A percentile compares a stretch with the other conserved stretches of the same genome.
These are phyloP conservation scores for Hedya salicella DNA, from an alignment of 2,888 invertebrate species.

Conservation along the genomic window DNA sequence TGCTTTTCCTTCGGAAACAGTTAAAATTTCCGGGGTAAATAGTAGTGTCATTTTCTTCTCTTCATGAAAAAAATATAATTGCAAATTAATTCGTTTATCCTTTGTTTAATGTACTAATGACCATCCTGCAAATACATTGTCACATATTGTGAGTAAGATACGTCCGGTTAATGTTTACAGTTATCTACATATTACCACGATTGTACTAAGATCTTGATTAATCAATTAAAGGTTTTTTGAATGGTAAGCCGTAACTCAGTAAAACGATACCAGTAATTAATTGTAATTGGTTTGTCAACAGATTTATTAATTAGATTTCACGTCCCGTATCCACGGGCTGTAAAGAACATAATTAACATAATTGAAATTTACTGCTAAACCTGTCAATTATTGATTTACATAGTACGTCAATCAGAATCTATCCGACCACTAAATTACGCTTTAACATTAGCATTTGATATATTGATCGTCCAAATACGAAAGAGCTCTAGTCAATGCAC, in stretches of 20 bases:
- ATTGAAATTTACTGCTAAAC: conserved; percentile 15
- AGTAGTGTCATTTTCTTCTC: too few species aligned
- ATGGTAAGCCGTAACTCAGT: not conserved
- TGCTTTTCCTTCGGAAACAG: too few species aligned
- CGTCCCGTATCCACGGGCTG: not conserved
- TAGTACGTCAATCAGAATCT: conserved; percentile 8
- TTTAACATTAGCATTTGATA: not conserved
- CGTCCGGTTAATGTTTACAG: too few species aligned
- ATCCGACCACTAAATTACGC: conserved; percentile 1
- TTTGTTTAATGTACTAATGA: too few species aligned
- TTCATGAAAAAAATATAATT: too few species aligned
- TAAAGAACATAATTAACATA: conserved; percentile 23
- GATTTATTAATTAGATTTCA: conserved; percentile 29
- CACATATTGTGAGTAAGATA: too few species aligned
- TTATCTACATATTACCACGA: not conserved
- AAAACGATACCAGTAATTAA: conserved; percentile 15
- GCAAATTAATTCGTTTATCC: too few species aligned
- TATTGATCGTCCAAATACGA: not conserved
- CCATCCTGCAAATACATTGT: too few species aligned
- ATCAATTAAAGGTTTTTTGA: not conserved
- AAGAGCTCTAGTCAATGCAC: too few species aligned
- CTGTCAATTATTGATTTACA: conserved; percentile 26
- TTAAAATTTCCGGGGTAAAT: too few species aligned
- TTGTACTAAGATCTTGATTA: not conserved
- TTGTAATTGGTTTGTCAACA: conserved; percentile 12